Conservation (phyloP, 2,797 vertebrate genomes). For the Sylvilagus floridanus region DNA sequence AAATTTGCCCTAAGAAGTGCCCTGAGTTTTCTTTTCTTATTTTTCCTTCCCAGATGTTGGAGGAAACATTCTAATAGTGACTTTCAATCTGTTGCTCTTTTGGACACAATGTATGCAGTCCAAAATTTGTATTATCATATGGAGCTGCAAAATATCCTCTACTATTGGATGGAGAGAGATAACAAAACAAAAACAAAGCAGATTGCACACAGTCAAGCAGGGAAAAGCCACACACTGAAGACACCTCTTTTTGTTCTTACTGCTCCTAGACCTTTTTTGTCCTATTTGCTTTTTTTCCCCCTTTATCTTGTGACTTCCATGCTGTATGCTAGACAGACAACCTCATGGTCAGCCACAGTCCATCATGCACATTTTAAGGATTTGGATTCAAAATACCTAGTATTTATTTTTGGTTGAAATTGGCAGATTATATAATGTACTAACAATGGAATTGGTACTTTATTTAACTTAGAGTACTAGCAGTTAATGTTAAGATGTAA, state of each 20-base stretch:
- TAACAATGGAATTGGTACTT: slow-evolving; percentile 24
- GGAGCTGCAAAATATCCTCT: background rate
- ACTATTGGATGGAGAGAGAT: background rate
- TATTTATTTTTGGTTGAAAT: slow-evolving; percentile 77
- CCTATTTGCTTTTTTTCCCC: slow-evolving; percentile 17
- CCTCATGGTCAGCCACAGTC: background rate
- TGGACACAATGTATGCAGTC: background rate
- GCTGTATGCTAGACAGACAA: slow-evolving; percentile 22
- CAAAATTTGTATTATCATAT: background rate
- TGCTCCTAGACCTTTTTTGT: background rate
- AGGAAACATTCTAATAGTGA: slow-evolving; percentile 21
- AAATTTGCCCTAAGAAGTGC: background rate
- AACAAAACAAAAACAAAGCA: background rate
- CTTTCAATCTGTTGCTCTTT: background rate
- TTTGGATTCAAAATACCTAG: slow-evolving; percentile 57
- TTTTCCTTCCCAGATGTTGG: background rate
- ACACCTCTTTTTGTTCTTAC: background rate
- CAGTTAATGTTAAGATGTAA: slow-evolving; percentile 33
- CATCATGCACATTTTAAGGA: slow-evolving; percentile 66
- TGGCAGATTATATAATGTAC: slow-evolving; percentile 78
- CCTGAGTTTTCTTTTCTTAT: background rate
- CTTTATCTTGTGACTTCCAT: slow-evolving; percentile 37
- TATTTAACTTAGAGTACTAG: background rate
- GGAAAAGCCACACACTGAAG: background rate
- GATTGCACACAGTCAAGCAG: accelerated